phyloP scores from a whole-genome alignment of 2,888 invertebrate species.

The Spodoptera picta region DNA sequence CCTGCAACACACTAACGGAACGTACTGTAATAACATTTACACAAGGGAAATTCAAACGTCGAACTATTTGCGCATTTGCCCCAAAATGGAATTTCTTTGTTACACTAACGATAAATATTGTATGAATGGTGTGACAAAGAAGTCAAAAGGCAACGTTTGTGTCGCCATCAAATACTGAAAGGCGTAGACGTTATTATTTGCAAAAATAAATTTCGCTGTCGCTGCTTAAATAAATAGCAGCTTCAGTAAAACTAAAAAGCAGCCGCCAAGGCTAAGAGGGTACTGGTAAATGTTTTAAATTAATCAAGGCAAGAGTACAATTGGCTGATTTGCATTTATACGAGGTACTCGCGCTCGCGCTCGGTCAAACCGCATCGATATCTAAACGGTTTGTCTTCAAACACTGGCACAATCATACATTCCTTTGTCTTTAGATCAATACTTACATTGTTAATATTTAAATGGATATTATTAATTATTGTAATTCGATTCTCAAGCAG shows the following conservation, averaged over 20 bases:
- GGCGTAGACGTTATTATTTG: constrained; percentile 40
- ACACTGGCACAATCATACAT: constrained; percentile 58
- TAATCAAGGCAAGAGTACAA: constrained; percentile 78
- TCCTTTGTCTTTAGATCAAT: constrained; percentile 24
- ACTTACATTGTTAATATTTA: neutral
- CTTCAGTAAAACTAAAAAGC: constrained; percentile 59
- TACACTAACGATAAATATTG: constrained; percentile 83
- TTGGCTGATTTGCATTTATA: constrained; percentile 81
- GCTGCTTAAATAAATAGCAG: constrained; percentile 36
- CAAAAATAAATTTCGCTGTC: constrained; percentile 29
- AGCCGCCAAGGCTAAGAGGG: constrained; percentile 59
- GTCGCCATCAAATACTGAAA: constrained; percentile 71
- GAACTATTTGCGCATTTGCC: constrained; percentile 85
- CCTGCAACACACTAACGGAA: constrained; percentile 76
- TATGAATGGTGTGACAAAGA: constrained; percentile 82
- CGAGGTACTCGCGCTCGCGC: constrained; percentile 70
- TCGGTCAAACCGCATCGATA: constrained; percentile 72
- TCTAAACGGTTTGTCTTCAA: constrained; percentile 62
- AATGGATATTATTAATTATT: too few species aligned
- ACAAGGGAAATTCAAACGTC: constrained; percentile 87
- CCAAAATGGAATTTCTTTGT: constrained; percentile 86
- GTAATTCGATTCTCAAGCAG: too few species aligned
- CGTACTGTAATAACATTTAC: constrained; percentile 85
- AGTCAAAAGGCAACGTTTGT: constrained; percentile 72
- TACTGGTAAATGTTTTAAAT: constrained; percentile 78